phyloP scores from a whole-genome alignment of 2,113 vertebrate species.

The Narcine bancroftii region DNA sequence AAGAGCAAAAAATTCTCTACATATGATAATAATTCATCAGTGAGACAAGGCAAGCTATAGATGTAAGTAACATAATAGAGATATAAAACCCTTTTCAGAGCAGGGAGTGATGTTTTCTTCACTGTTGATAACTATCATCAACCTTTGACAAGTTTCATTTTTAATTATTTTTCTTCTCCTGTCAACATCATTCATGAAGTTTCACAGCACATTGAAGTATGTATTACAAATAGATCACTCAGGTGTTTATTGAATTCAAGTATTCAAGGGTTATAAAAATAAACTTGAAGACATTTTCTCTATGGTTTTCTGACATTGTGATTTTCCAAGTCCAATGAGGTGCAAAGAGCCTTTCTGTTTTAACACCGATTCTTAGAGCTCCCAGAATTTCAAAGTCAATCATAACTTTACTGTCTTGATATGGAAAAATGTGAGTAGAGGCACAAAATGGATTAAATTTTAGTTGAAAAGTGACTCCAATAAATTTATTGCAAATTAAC shows the following conservation, averaged over 20 bases:
- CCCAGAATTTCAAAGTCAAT: neutral
- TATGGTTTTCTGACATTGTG: neutral
- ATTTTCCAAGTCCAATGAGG: neutral
- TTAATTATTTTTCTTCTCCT: too few species aligned
- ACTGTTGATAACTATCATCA: neutral
- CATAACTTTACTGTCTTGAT: neutral
- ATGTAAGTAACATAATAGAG: neutral
- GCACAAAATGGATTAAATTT: neutral
- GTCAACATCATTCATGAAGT: neutral
- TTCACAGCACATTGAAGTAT: neutral
- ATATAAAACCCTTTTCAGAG: neutral
- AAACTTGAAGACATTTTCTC: neutral
- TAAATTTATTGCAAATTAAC: neutral
- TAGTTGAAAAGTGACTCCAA: neutral
- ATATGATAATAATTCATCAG: neutral
- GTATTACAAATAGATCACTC: neutral
- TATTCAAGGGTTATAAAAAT: slow-evolving; percentile 5
- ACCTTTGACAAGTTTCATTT: neutral
- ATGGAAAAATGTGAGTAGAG: neutral
- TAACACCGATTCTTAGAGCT: neutral
- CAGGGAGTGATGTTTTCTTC: neutral
- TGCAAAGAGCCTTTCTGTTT: neutral
- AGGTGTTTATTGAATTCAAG: neutral
- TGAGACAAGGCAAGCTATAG: neutral
- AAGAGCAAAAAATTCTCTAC: neutral